Percentiles rank a stretch among this genome's conserved stretches.
Evolutionary conservation across 1,140 invertebrate genomes (phyloP).

Genomic region (Anoplophora glabripennis): DNA sequence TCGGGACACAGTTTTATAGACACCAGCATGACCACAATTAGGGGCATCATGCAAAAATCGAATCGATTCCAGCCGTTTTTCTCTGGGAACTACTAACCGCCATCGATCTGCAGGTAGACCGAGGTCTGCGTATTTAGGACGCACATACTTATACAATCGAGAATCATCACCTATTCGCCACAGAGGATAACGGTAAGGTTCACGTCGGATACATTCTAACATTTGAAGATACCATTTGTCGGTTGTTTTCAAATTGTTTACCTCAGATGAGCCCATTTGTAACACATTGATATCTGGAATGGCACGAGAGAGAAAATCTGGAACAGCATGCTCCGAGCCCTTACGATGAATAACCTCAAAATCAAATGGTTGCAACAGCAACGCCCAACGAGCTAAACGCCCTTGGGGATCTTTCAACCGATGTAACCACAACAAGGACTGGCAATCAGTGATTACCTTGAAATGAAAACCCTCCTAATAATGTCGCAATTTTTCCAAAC

Average conservation of each 20-base stretch:
- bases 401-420: conserved; percentile 45
- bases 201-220: not conserved
- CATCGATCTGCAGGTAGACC: not conserved
- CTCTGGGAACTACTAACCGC: not conserved
- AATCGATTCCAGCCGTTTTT: not conserved
- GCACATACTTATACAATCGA: not conserved
- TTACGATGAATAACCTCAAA: conserved; percentile 42
- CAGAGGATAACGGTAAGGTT: not conserved
- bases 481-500: conserved; percentile 39
- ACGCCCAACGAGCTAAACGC: conserved; percentile 48
- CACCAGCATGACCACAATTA: conserved; percentile 24
- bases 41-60: conserved; percentile 9
- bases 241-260: not conserved
- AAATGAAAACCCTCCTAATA: conserved; percentile 47
- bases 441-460: conserved; percentile 48
- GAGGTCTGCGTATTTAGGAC: too few species aligned
- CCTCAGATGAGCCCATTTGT: too few species aligned
- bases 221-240: not conserved
- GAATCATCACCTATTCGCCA: too few species aligned
- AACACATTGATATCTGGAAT: too few species aligned
- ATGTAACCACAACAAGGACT: conserved; percentile 46
- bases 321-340: conserved; percentile 39
- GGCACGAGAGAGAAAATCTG: conserved; percentile 32
- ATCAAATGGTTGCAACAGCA: conserved; percentile 45
- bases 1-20: conserved; percentile 21